phyloP scores from a whole-genome alignment of 2,113 vertebrate genomes.

The Aegotheles bennettii region DNA sequence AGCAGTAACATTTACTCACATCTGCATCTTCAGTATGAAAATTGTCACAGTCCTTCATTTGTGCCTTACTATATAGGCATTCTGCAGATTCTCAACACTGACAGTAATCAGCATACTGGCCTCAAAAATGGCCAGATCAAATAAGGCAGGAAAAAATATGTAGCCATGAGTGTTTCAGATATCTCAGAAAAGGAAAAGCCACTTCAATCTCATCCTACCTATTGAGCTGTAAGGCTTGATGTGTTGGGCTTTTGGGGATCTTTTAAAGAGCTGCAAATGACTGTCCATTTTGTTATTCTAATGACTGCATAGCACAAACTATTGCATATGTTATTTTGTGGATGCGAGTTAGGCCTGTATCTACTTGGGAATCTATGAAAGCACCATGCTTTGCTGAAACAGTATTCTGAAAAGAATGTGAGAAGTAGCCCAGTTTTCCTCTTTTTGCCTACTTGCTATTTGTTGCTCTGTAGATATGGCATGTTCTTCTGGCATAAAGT shows the following conservation, averaged over 20 bases:
- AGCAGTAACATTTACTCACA: background rate
- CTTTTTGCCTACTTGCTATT: background rate
- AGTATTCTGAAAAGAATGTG: background rate
- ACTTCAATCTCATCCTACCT: background rate
- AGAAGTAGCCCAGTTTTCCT: background rate
- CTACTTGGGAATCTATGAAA: background rate
- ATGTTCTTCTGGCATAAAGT: background rate
- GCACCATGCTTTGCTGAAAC: background rate
- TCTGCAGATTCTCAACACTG: background rate
- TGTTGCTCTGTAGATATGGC: background rate
- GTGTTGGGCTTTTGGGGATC: background rate
- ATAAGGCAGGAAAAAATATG: background rate
- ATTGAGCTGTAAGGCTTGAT: background rate
- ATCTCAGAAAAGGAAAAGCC: background rate
- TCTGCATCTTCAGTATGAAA: background rate
- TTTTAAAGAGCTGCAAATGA: background rate
- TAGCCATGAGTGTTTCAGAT: accelerated
- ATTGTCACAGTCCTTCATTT: background rate
- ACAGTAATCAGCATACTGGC: background rate
- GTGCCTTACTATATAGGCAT: background rate
- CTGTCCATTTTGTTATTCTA: background rate
- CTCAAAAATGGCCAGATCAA: background rate
- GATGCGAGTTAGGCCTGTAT: background rate
- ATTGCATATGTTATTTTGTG: background rate
- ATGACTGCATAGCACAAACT: background rate